Percentiles rank a stretch among this genome's conserved stretches.
These are phyloP conservation scores for Gymnoscopelus braueri DNA, from an alignment of 2,797 vertebrate genomes.

Conservation along the genomic window DNA sequence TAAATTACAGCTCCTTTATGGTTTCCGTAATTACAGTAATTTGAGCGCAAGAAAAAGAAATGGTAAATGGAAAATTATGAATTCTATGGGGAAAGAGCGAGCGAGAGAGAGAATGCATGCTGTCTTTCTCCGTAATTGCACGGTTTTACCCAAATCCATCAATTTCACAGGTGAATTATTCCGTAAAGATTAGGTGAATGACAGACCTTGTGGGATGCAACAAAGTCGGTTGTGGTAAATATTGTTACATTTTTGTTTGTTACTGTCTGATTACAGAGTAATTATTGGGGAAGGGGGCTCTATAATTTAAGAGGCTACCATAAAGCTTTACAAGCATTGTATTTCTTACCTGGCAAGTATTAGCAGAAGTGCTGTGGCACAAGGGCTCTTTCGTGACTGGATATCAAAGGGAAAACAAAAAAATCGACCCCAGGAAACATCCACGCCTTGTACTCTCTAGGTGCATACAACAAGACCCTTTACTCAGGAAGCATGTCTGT, in stretches of 20 bases:
- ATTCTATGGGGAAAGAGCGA: background rate
- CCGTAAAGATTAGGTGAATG: conserved; percentile 19
- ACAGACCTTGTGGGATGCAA: background rate
- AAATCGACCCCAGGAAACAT: background rate
- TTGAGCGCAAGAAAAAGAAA: background rate
- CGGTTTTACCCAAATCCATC: background rate
- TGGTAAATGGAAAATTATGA: background rate
- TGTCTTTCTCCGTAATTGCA: conserved; percentile 4
- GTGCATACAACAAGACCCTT: no score
- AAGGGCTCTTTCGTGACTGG: no score
- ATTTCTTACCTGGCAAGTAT: background rate
- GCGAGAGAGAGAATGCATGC: background rate
- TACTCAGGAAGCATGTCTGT: background rate
- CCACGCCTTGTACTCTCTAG: no score
- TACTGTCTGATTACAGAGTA: conserved; percentile 16
- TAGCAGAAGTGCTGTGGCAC: background rate
- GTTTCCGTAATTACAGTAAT: background rate
- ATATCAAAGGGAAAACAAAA: conserved; percentile 15
- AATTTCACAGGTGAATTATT: conserved; percentile 15
- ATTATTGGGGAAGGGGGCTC: conserved; percentile 12
- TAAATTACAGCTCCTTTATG: background rate
- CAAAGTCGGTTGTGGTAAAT: background rate
- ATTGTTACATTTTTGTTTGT: conserved; percentile 9
- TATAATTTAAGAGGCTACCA: conserved; percentile 27
- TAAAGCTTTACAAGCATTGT: conserved; percentile 1